phyloP scores from a whole-genome alignment of 2,797 vertebrate genomes.

The Lithobates pipiens region DNA sequence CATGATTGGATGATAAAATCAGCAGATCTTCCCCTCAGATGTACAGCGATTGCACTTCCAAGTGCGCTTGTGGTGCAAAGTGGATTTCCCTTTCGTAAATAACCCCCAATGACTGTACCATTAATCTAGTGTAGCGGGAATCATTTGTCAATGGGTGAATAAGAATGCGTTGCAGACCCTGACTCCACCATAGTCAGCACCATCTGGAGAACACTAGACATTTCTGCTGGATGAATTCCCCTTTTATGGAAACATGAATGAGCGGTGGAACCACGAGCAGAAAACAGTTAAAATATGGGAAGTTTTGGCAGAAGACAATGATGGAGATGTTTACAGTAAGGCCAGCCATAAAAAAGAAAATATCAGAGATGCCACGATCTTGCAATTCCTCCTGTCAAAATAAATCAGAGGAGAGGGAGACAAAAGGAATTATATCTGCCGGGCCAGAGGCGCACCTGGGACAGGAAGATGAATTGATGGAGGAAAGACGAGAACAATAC shows the following conservation, averaged over 20 bases:
- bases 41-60: no score
- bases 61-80: no score
- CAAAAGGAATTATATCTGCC: slow-evolving; percentile 49
- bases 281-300: slow-evolving; percentile 11
- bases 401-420: slow-evolving; percentile 53
- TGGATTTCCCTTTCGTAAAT: no score
- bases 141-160: no score
- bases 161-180: no score
- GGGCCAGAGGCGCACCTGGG: slow-evolving; percentile 54
- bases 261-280: neutral
- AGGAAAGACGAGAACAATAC: neutral
- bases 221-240: neutral
- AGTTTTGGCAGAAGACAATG: slow-evolving; percentile 24
- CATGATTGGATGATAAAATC: no score
- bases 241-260: neutral
- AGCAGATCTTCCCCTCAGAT: no score
- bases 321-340: slow-evolving; percentile 37
- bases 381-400: slow-evolving; percentile 53
- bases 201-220: neutral
- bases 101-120: no score
- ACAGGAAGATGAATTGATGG: slow-evolving; percentile 11
- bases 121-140: no score
- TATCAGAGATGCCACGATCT: slow-evolving; percentile 45
- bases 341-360: slow-evolving; percentile 27
- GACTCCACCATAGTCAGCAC: neutral